Evolutionary conservation across 2,113 vertebrate genomes (phyloP).

Genomic region (Crotalus horridus): DNA sequence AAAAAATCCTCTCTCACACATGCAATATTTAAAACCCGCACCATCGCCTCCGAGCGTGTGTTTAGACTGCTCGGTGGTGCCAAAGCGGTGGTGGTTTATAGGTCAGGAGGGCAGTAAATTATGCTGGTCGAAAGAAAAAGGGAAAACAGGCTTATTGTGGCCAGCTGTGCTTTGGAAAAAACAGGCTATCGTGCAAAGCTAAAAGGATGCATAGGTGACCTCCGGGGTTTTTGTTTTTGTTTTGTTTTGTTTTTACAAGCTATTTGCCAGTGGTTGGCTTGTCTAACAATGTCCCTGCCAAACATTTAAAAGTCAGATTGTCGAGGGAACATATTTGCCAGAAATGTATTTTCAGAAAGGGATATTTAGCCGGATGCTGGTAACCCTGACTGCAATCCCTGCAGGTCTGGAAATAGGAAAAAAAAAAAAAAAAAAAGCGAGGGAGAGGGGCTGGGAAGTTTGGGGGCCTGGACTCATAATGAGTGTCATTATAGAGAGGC

Average conservation of each 20-base stretch:
- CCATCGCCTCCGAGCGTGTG: slow-evolving; percentile 49
- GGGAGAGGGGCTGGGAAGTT: too few relatives aligned
- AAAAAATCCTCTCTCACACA: slow-evolving; percentile 56
- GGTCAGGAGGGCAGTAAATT: slow-evolving; percentile 66
- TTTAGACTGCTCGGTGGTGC: slow-evolving; percentile 52
- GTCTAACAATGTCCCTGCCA: slow-evolving; percentile 67
- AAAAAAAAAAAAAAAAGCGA: too few relatives aligned
- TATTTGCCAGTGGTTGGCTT: slow-evolving; percentile 52
- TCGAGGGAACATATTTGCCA: slow-evolving; percentile 68
- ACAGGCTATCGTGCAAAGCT: slow-evolving; percentile 52
- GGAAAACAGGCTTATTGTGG: slow-evolving; percentile 52
- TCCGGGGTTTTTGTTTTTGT: slow-evolving; percentile 55
- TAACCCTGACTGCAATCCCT: slow-evolving; percentile 54
- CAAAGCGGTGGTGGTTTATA: slow-evolving; percentile 58
- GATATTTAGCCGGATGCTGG: slow-evolving; percentile 65
- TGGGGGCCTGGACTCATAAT: too few relatives aligned
- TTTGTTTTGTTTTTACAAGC: slow-evolving; percentile 25
- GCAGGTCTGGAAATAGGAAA: too few relatives aligned
- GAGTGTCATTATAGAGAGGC: too few relatives aligned
- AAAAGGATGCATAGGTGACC: slow-evolving; percentile 50
- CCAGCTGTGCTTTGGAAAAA: slow-evolving; percentile 53
- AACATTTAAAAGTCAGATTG: slow-evolving; percentile 74
- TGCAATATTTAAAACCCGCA: slow-evolving; percentile 58
- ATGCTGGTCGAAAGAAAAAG: slow-evolving; percentile 43
- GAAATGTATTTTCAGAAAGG: slow-evolving; percentile 74